These are phyloP conservation scores for Poeciliopsis retropinna DNA, from an alignment of 2,113 vertebrate genomes.

Conservation along the genomic window DNA sequence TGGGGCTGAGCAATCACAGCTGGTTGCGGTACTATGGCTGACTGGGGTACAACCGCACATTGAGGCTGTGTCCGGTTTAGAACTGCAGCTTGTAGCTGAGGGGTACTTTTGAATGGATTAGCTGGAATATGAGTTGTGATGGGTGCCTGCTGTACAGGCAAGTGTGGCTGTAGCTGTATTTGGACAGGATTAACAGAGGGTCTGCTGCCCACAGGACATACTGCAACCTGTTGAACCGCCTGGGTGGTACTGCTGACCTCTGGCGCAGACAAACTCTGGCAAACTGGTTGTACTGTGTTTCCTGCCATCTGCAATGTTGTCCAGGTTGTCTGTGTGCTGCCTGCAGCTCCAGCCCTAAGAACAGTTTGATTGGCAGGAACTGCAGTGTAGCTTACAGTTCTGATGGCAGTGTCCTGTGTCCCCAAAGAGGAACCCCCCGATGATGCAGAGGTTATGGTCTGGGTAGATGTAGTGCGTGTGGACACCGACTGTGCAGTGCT, in stretches of 20 bases:
- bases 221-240: constrained; percentile 73
- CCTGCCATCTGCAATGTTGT: constrained; percentile 94
- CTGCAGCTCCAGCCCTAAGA: constrained; percentile 70
- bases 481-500: constrained; percentile 27
- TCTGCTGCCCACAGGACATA: constrained; percentile 78
- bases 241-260: constrained; percentile 59
- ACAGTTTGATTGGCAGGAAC: constrained; percentile 65
- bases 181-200: constrained; percentile 82
- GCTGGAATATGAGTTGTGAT: constrained; percentile 65
- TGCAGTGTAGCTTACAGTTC: constrained; percentile 66
- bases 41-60: constrained; percentile 69
- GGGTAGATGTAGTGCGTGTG: constrained; percentile 34
- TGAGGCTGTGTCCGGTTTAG: constrained; percentile 57
- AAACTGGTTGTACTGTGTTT: constrained; percentile 93
- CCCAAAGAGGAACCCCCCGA: constrained; percentile 46
- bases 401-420: constrained; percentile 44
- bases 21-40: constrained; percentile 63
- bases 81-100: constrained; percentile 66
- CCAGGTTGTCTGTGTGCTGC: constrained; percentile 97
- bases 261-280: constrained; percentile 80
- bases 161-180: constrained; percentile 80
- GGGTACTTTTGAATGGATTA: constrained; percentile 58
- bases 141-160: constrained; percentile 69
- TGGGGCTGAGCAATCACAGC: constrained; percentile 75
- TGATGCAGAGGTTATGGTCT: constrained; percentile 34